phyloP scores from a whole-genome alignment of 1,140 invertebrate species.

The Varroa destructor region DNA sequence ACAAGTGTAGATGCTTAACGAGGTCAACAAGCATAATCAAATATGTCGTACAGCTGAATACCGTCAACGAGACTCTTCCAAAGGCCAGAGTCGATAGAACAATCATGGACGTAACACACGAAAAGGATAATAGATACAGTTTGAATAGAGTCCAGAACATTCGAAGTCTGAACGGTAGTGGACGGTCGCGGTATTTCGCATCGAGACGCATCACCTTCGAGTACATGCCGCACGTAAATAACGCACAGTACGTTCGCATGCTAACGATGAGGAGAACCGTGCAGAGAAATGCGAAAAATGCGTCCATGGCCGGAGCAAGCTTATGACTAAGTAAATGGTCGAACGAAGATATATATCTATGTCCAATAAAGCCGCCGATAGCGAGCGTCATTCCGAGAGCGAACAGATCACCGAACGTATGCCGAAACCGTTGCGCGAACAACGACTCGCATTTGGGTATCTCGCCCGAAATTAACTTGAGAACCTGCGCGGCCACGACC shows the following conservation, averaged over 20 bases:
- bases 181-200: slow-evolving; percentile 25
- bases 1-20: slow-evolving; percentile 3
- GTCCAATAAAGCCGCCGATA: slow-evolving; percentile 7
- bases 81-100: slow-evolving; percentile 4
- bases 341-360: slow-evolving; percentile 15
- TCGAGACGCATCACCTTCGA: slow-evolving; percentile 25
- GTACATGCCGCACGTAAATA: slow-evolving; percentile 26
- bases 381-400: slow-evolving; percentile 5
- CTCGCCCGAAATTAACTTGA: slow-evolving; percentile 7
- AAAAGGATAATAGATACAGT: slow-evolving; percentile 10
- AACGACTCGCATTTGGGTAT: slow-evolving; percentile 11
- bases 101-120: slow-evolving; percentile 2
- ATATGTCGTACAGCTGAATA: slow-evolving; percentile 23
- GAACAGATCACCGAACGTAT: slow-evolving; percentile 22
- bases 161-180: slow-evolving; percentile 2
- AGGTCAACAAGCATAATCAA: slow-evolving; percentile 6
- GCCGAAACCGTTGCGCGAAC: slow-evolving; percentile 16
- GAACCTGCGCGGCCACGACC: background rate
- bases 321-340: slow-evolving; percentile 24
- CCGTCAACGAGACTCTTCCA: slow-evolving; percentile 3
- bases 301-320: slow-evolving; percentile 10
- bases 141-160: slow-evolving; percentile 6
- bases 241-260: slow-evolving; percentile 8
- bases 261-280: slow-evolving; percentile 17
- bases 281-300: slow-evolving; percentile 24